These are phyloP conservation scores for Phylloscopus whistleri DNA, from an alignment of 2,113 vertebrate species.

Conservation along the genomic window DNA sequence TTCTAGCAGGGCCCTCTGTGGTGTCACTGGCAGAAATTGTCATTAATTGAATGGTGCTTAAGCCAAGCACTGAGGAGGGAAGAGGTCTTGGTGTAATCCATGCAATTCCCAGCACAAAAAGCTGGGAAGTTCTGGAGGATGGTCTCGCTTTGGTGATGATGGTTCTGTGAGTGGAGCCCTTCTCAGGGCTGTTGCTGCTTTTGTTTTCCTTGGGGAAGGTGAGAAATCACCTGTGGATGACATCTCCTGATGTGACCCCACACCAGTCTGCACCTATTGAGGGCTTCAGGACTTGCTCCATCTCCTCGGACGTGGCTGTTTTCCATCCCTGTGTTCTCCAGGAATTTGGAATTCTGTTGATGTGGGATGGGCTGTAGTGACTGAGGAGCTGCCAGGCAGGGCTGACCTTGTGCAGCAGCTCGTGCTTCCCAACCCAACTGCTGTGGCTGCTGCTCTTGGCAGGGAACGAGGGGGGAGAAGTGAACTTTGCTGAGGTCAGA, in stretches of 20 bases:
- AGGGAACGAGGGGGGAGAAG: neutral
- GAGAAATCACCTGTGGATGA: neutral
- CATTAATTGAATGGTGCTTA: fast-evolving
- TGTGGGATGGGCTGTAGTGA: neutral
- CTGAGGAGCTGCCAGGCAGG: neutral
- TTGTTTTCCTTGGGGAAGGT: neutral
- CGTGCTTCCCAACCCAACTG: fast-evolving
- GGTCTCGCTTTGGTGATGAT: neutral
- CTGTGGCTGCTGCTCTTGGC: neutral
- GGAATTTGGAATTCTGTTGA: fast-evolving
- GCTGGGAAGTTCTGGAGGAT: neutral
- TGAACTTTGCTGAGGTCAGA: neutral
- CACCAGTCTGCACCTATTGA: fast-evolving
- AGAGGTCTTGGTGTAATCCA: neutral
- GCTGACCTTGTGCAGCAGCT: neutral
- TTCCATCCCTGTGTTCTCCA: neutral
- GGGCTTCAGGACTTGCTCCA: neutral
- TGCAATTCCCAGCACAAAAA: neutral
- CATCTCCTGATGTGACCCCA: fast-evolving
- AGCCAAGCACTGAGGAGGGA: fast-evolving
- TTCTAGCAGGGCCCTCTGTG: neutral
- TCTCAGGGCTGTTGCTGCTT: neutral
- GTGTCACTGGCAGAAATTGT: neutral
- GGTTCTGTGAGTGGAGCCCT: neutral
- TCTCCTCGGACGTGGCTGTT: fast-evolving